Evolutionary conservation across 2,113 vertebrate genomes (phyloP).

Genomic region (Marmota monax): DNA sequence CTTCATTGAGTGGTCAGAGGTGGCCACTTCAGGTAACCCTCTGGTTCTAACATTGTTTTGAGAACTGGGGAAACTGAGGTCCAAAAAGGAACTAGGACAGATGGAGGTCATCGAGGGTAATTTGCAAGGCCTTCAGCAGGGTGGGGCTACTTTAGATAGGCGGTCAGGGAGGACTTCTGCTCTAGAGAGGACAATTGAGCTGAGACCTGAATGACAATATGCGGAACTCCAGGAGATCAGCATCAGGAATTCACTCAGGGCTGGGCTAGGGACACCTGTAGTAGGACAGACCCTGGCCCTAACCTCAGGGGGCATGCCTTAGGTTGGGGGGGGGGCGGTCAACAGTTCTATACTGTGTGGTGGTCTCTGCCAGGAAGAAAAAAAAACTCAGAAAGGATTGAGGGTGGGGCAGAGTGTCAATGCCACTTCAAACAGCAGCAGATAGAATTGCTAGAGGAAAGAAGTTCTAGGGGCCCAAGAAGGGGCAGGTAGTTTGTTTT

Average conservation of each 20-base stretch:
- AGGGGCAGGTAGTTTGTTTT: background rate
- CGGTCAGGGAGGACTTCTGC: slow-evolving; percentile 59
- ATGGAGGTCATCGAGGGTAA: slow-evolving; percentile 64
- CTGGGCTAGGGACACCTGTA: background rate
- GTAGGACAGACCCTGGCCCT: slow-evolving; percentile 27
- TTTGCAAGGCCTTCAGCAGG: slow-evolving; percentile 52
- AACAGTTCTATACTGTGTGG: background rate
- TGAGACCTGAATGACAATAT: slow-evolving; percentile 77
- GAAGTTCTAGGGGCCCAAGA: background rate
- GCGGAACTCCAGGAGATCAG: slow-evolving; percentile 47
- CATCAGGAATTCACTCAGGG: background rate
- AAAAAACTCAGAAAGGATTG: slow-evolving; percentile 31
- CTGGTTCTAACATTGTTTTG: background rate
- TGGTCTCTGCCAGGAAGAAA: slow-evolving; percentile 50
- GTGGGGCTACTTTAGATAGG: slow-evolving; percentile 74
- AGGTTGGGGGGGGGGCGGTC: background rate
- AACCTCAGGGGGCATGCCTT: background rate
- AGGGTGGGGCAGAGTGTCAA: slow-evolving; percentile 51
- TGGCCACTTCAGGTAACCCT: background rate
- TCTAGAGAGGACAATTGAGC: slow-evolving; percentile 62
- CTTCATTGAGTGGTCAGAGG: background rate
- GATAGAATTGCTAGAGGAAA: background rate
- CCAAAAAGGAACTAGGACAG: slow-evolving; percentile 14
- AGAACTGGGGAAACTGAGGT: background rate
- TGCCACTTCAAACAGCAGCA: background rate